Evolutionary conservation across 2,797 vertebrate species (phyloP).

Genomic region (Ctenosaura bakeri): DNA sequence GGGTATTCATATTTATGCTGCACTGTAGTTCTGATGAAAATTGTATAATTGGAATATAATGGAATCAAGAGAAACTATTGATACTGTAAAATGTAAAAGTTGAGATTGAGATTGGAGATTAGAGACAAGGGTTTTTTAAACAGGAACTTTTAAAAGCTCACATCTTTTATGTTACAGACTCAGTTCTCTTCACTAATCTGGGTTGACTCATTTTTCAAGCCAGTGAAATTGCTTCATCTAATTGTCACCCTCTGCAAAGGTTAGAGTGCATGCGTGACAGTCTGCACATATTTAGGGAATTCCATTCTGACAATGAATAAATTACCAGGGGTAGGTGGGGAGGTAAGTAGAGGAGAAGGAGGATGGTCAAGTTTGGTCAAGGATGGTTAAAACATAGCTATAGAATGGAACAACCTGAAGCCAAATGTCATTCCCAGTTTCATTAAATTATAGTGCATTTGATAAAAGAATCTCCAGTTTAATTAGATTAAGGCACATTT

Average conservation of each 20-base stretch:
- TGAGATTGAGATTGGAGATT: not conserved
- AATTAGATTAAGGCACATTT: not conserved
- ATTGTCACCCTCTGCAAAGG: not conserved
- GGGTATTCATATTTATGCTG: not conserved
- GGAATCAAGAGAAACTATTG: not conserved
- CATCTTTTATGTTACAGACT: not conserved
- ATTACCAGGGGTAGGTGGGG: not conserved
- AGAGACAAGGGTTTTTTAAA: not conserved
- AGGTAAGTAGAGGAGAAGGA: not conserved
- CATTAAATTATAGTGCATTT: not conserved
- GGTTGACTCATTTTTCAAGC: not conserved
- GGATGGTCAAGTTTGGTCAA: not conserved
- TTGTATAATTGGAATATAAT: not conserved
- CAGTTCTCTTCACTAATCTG: not conserved
- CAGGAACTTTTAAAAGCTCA: not conserved
- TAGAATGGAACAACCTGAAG: not conserved
- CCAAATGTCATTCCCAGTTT: not conserved
- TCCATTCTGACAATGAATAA: not conserved
- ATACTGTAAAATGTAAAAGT: not conserved
- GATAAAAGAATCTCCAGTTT: not conserved
- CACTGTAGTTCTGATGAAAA: not conserved
- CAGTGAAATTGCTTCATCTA: constrained; percentile 9
- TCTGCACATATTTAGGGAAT: not conserved
- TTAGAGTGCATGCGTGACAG: not conserved
- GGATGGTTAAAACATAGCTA: not conserved